Conservation (phyloP, 2,113 vertebrate genomes). For the Heteronetta atricapilla region DNA sequence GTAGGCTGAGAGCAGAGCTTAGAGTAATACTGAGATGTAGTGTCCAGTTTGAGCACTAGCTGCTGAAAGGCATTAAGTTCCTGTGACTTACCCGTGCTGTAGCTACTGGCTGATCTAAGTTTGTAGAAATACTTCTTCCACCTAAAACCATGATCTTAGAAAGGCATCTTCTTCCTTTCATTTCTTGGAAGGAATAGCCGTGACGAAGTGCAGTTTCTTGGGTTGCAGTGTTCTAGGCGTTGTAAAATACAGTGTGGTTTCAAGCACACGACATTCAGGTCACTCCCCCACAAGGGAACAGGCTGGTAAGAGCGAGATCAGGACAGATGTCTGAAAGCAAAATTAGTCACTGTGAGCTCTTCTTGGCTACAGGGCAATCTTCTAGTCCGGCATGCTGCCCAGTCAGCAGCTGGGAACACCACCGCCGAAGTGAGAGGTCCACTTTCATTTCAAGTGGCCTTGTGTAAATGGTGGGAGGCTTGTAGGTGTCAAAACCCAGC, state of each 20-base stretch:
- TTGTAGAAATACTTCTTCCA: background rate
- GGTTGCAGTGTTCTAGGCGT: background rate
- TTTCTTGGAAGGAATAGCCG: background rate
- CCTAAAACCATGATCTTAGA: background rate
- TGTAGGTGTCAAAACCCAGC: slow-evolving; percentile 35
- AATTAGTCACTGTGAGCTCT: background rate
- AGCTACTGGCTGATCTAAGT: background rate
- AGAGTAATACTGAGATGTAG: background rate
- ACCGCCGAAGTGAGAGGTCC: background rate
- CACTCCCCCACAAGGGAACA: background rate
- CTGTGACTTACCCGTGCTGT: background rate
- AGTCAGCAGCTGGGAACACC: background rate
- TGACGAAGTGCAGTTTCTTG: background rate
- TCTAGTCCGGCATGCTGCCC: background rate
- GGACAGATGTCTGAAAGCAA: background rate
- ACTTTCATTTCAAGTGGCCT: slow-evolving; percentile 17
- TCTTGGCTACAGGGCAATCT: background rate
- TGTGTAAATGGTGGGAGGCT: background rate
- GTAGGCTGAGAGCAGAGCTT: background rate
- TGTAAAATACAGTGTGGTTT: background rate
- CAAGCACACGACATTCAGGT: background rate
- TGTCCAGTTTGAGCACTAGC: background rate
- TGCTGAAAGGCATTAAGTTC: background rate
- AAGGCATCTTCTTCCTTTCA: background rate
- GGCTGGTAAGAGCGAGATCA: background rate